Evolutionary conservation across 2,797 vertebrate species (phyloP).

Genomic region (Sarcophilus harrisii): DNA sequence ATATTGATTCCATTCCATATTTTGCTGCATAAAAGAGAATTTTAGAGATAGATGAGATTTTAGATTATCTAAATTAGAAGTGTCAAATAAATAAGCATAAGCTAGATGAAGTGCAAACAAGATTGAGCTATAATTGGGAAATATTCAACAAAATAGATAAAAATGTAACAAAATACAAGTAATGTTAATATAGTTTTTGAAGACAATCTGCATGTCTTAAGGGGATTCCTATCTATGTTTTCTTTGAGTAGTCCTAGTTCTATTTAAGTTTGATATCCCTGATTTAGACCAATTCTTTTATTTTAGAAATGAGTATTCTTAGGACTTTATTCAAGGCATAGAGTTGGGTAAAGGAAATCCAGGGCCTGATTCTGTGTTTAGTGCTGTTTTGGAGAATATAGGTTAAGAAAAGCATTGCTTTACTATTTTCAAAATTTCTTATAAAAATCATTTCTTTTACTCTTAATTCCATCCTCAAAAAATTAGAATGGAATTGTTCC

Average conservation of each 20-base stretch:
- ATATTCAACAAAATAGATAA: background rate
- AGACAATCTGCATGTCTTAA: background rate
- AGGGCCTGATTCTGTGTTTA: background rate
- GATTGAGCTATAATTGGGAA: background rate
- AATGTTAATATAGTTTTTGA: background rate
- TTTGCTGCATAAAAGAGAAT: slow-evolving; percentile 39
- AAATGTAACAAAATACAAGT: background rate
- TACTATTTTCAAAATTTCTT: slow-evolving; percentile 6
- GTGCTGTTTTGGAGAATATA: background rate
- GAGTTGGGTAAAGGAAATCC: background rate
- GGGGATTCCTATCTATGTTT: background rate
- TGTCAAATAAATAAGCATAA: background rate
- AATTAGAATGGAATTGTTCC: background rate
- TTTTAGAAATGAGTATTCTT: background rate
- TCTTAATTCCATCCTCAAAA: background rate
- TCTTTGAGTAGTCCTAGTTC: background rate
- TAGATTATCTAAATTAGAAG: background rate
- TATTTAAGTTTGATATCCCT: background rate
- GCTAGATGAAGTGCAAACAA: background rate
- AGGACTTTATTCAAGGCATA: background rate
- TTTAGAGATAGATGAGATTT: slow-evolving; percentile 48
- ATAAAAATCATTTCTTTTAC: slow-evolving; percentile 43
- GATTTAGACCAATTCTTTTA: background rate
- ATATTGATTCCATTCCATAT: background rate
- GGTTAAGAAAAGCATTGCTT: slow-evolving; percentile 5